These are phyloP conservation scores for Rostratula benghalensis DNA, from an alignment of 2,113 vertebrate species.

Conservation along the genomic window DNA sequence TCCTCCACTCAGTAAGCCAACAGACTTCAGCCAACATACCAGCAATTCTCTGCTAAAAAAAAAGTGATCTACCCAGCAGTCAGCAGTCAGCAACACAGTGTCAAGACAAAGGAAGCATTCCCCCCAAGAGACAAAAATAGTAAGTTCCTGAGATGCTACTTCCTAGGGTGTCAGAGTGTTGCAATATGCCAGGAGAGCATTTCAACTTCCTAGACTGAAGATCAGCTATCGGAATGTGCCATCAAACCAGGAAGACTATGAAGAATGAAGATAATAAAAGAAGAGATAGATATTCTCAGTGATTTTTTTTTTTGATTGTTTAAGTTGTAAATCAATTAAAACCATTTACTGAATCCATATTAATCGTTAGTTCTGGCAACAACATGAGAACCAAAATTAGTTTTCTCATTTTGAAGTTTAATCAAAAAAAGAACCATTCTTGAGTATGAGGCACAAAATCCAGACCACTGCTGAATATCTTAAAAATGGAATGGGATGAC, in stretches of 20 bases:
- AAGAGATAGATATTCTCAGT: neutral
- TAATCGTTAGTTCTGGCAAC: neutral
- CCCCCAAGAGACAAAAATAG: neutral
- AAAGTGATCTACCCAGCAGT: neutral
- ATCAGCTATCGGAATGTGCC: rapidly evolving
- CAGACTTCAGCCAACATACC: neutral
- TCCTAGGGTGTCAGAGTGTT: neutral
- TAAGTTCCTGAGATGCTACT: neutral
- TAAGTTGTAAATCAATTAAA: neutral
- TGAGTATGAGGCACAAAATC: neutral
- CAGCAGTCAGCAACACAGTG: neutral
- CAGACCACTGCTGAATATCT: neutral
- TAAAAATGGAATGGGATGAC: neutral
- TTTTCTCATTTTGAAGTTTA: neutral
- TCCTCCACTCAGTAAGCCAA: neutral
- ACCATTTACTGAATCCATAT: neutral
- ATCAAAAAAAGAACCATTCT: neutral
- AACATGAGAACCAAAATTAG: neutral
- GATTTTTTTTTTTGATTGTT: neutral
- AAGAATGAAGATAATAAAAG: neutral
- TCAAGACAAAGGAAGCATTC: neutral
- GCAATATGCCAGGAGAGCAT: neutral
- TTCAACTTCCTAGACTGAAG: neutral
- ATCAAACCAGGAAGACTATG: neutral
- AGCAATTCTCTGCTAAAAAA: neutral